Conservation (phyloP, 2,113 vertebrate genomes). For the Trinectes maculatus region DNA sequence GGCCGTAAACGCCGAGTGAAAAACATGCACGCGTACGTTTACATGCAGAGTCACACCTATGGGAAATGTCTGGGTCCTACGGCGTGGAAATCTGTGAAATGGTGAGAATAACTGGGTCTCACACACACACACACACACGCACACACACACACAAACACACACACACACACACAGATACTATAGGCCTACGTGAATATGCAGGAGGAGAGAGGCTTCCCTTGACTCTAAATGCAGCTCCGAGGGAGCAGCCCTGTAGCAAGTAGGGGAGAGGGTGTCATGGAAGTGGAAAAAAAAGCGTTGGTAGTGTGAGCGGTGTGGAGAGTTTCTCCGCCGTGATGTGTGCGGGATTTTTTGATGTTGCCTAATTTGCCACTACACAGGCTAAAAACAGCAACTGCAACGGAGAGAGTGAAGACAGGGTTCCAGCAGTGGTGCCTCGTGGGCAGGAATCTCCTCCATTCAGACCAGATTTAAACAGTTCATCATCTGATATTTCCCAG, state of each 20-base stretch:
- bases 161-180: slow-evolving; percentile 22
- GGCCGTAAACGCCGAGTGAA: slow-evolving; percentile 39
- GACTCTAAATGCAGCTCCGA: slow-evolving; percentile 50
- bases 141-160: slow-evolving; percentile 21
- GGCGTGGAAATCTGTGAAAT: slow-evolving; percentile 60
- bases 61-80: slow-evolving; percentile 51
- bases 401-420: slow-evolving; percentile 37
- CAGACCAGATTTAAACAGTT: slow-evolving; percentile 18
- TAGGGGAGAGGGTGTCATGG: slow-evolving; percentile 28
- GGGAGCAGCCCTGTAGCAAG: slow-evolving; percentile 61
- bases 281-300: slow-evolving; percentile 57
- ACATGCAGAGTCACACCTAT: slow-evolving; percentile 49
- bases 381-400: slow-evolving; percentile 58
- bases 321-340: slow-evolving; percentile 29
- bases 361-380: slow-evolving; percentile 34
- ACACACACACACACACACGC: neutral
- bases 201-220: slow-evolving; percentile 51
- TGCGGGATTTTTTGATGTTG: slow-evolving; percentile 31
- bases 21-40: slow-evolving; percentile 27
- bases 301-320: slow-evolving; percentile 36
- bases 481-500: slow-evolving; percentile 21
- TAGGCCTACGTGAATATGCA: slow-evolving; percentile 59
- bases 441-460: slow-evolving; percentile 53
- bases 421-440: slow-evolving; percentile 45
- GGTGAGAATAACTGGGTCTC: slow-evolving; percentile 54